phyloP scores from a whole-genome alignment of 92 coral and sea anemone species.

The Chrysogorgia sp. region DNA sequence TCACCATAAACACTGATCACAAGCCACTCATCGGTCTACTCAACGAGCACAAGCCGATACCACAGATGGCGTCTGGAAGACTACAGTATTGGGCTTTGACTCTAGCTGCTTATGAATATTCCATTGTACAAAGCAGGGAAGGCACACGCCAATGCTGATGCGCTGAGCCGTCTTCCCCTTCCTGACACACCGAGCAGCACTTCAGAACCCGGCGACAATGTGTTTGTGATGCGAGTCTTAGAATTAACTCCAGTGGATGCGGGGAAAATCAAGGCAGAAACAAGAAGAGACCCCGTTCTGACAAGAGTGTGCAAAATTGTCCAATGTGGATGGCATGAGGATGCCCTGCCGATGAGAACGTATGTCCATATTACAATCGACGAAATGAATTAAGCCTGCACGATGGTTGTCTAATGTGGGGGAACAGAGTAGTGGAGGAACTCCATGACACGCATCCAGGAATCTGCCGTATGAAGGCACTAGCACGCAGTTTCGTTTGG shows the following conservation, averaged over 20 bases:
- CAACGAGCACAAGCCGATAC: not conserved
- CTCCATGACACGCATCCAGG: too few species aligned
- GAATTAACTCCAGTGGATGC: slow-evolving; percentile 33
- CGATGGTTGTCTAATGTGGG: too few species aligned
- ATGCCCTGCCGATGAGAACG: too few species aligned
- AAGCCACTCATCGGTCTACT: not conserved
- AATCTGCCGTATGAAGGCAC: too few species aligned
- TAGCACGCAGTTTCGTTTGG: too few species aligned
- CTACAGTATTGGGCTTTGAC: not conserved
- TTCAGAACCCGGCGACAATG: slow-evolving; percentile 26
- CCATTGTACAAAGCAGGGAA: not conserved
- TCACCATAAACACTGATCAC: slow-evolving; percentile 17
- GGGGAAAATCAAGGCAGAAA: slow-evolving; percentile 15
- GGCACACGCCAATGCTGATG: slow-evolving; percentile 45
- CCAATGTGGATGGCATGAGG: too few species aligned
- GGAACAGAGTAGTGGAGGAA: too few species aligned
- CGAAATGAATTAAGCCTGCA: too few species aligned
- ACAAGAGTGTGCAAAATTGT: too few species aligned
- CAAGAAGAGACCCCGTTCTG: slow-evolving; percentile 18
- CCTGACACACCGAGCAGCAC: slow-evolving; percentile 26
- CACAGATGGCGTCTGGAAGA: not conserved
- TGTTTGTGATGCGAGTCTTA: slow-evolving; percentile 37
- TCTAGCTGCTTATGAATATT: slow-evolving; percentile 17
- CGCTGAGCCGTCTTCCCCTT: slow-evolving; percentile 44
- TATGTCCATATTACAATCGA: not conserved